Evolutionary conservation across 2,113 vertebrate species (phyloP), one percentile per base, ranked within the genome.

Genomic region (Chionomys nivalis): DNA sequence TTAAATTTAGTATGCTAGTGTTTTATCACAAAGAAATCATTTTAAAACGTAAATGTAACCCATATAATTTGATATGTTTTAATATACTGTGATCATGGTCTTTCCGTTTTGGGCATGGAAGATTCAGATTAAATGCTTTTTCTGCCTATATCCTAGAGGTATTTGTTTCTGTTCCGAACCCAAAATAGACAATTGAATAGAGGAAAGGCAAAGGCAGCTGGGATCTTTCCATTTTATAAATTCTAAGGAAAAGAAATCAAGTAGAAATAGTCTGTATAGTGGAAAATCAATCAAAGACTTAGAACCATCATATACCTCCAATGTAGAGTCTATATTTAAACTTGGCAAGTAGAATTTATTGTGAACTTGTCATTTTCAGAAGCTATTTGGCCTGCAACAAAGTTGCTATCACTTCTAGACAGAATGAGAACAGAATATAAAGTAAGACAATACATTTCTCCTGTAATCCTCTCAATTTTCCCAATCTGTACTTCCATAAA

Each of bases 311-410:
- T 90, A 81, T 90, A 36, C 61, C 6, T 11, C 44, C 19, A 94
- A 68, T 73, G 12, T 52, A 86, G 33, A 90, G n/a, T 85, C 63
- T 92, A 31, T 91, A 96, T 92, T 88, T 96, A 86, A 93, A 39
- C 23, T 88, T 94, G 77, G 31, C 19, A 97, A 97, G 92, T 81
- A 87, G 5, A 94, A 96, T 96, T 97, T 95, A 88, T 92, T 83
- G 94, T 61, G n/a, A 66, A 79, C 47, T 90, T 97, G 36, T 96
- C 68, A 95, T 94, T 97, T 97, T 93, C 70, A 93, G 44, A 94
- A 95, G 88, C 52, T 63, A 44, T 95, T 89, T 96, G 63, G 26
- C 44, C 52, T 75, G 49, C 26, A 88, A 87, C 87, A 95, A 91
- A 93, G 68, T 63, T 95, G 26, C 6, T 90, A 66, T 95, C 44